Evolutionary conservation across 2,113 vertebrate genomes (phyloP), one percentile per base, ranked within the genome.

Genomic region (Semnornis frantzii): DNA sequence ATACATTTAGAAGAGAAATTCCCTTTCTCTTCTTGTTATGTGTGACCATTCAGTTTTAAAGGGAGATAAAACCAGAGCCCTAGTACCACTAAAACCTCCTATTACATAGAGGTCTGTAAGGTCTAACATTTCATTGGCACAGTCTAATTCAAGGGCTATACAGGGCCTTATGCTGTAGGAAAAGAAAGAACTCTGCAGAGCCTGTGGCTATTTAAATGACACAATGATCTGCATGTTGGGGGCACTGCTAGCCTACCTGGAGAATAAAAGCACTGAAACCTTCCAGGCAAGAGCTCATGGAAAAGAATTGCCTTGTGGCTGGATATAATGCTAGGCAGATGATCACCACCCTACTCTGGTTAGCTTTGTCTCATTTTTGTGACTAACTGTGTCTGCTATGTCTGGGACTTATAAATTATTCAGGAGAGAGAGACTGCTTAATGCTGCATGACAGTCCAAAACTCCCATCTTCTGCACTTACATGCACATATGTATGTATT

Each of bases 121-220:
- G 31, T 74, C 70, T 87, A 85, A 46, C 5, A 92, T 95, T 96
- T 93, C 34, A 87, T 95, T 93, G 94, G 15, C 63, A 68, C 30
- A 85, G 13, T 58, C 58, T 74, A 90, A 68, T 83, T 88, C 54
- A 94, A 75, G 42, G 12, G 74, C n/a, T 94, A 83, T 21, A 58
- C 13, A 74, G 89, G 91, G 71, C 3, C n/a, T 76, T 39, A 69
- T 60, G 23, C 5, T 79, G 15, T 31, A 63, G 79, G 27, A 86
- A 91, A 92, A 50, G 16, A 87, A 84, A 69, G n/a, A 84, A 59
- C 10, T 52, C 31, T 71, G 25, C 18, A 89, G 28, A 87, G 25
- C 42, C 15, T 65, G 11, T 70, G 59, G 63, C 68, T 72, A 83
- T 28, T 89, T 74, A 95, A 94, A 89, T 77, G 27, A n/a, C 31